Percentiles rank a stretch among this genome's conserved stretches.
phyloP scores from a whole-genome alignment of 2,888 invertebrate species.

The Pelosia muscerda region DNA sequence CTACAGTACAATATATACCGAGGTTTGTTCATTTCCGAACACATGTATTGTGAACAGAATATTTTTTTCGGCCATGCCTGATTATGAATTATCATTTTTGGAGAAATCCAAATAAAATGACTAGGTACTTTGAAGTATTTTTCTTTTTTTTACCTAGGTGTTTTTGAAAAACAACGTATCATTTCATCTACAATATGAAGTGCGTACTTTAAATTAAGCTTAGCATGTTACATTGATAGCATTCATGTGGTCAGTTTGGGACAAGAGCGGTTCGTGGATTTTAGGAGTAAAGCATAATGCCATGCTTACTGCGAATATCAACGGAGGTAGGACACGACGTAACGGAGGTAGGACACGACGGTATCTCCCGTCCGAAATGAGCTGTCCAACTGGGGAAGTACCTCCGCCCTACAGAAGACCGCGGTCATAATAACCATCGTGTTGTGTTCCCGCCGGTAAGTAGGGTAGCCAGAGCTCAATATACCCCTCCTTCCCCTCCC shows the following conservation, averaged over 20 bases:
- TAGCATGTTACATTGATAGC: not conserved
- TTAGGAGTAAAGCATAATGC: not conserved
- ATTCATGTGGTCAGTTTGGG: not conserved
- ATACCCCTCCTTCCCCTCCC: no score
- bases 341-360: no score
- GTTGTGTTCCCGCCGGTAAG: no score
- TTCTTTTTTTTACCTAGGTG: not conserved
- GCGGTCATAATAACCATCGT: no score
- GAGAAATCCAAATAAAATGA: not conserved
- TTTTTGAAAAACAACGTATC: not conserved
- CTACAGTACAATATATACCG: conserved; percentile 37
- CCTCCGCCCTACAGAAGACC: no score
- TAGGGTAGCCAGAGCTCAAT: no score
- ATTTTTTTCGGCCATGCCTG: conserved; percentile 24
- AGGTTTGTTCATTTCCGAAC: conserved; percentile 32
- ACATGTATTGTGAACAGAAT: conserved; percentile 30
- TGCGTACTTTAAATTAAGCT: no score
- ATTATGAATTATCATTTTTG: conserved; percentile 26
- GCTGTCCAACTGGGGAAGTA: no score
- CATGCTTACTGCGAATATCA: no score
- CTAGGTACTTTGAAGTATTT: not conserved
- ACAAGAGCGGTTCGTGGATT: not conserved
- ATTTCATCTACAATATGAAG: no score
- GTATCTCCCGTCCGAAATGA: no score
- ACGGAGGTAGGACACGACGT: no score